A percentile compares a stretch with the other conserved stretches of the same genome.
phyloP scores from a whole-genome alignment of 35 echinoderm and acorn worm genomes.

The Anneissia japonica region DNA sequence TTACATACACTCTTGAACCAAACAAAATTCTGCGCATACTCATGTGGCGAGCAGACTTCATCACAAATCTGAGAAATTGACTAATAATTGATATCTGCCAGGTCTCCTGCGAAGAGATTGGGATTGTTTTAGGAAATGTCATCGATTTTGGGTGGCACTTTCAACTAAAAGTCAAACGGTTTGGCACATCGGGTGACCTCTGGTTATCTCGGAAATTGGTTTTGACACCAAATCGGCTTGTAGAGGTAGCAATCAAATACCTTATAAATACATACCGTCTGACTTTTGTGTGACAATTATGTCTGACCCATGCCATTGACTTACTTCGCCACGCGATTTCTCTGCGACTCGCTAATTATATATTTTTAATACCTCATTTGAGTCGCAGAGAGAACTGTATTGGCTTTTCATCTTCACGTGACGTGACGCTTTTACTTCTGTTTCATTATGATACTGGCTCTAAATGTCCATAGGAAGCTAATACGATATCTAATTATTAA shows the following conservation, averaged over 20 bases:
- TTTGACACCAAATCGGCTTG: neutral
- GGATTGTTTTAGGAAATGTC: neutral
- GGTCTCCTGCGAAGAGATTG: too few relatives aligned
- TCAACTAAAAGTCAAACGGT: neutral
- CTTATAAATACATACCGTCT: neutral
- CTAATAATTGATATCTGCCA: neutral
- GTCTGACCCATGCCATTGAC: neutral
- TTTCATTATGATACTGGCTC: neutral
- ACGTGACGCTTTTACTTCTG: neutral
- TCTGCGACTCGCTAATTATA: neutral
- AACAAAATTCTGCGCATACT: neutral
- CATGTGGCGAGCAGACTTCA: neutral
- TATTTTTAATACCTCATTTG: neutral
- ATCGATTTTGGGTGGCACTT: neutral
- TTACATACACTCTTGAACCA: neutral
- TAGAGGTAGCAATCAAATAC: neutral
- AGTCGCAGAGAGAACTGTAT: neutral
- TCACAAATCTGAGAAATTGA: neutral
- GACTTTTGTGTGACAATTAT: neutral
- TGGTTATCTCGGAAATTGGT: neutral
- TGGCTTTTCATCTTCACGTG: neutral
- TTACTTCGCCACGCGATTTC: neutral
- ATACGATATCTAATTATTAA: neutral
- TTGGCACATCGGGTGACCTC: neutral
- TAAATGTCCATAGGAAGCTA: neutral